Evolutionary conservation across 2,113 vertebrate genomes (phyloP).

Genomic region (Bos indicus): DNA sequence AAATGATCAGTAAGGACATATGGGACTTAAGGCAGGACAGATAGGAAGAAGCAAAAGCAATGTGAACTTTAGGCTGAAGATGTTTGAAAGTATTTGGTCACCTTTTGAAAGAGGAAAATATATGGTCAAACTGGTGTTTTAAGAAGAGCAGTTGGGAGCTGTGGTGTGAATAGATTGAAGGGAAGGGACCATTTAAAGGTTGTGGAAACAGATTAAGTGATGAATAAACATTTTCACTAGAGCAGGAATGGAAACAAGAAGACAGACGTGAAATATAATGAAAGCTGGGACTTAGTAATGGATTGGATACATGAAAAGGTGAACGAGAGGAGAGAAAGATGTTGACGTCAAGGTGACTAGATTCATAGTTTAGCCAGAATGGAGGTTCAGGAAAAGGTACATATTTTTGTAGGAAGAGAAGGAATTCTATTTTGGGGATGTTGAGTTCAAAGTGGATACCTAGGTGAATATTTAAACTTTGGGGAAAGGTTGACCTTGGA

Average conservation of each 20-base stretch:
- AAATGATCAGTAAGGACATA: background rate
- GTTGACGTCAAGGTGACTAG: fast-evolving
- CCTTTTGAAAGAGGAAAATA: background rate
- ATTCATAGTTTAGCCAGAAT: fast-evolving
- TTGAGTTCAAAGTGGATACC: background rate
- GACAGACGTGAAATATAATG: background rate
- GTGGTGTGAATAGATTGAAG: background rate
- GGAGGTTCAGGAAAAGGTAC: background rate
- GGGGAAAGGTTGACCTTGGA: background rate
- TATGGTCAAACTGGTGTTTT: background rate
- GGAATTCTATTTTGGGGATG: background rate
- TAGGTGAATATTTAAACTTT: background rate
- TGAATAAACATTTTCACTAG: background rate
- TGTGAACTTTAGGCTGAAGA: background rate
- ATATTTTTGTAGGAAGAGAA: background rate
- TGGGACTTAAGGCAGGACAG: background rate
- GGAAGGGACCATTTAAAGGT: background rate
- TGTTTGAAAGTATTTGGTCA: background rate
- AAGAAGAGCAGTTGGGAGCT: background rate
- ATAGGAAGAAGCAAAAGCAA: background rate
- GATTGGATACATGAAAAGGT: background rate
- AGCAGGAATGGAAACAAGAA: background rate
- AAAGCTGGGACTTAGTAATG: background rate
- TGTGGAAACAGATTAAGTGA: background rate
- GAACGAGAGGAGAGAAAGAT: background rate